Evolutionary conservation across 2,797 vertebrate species (phyloP).

Genomic region (Cirrhinus molitorella): DNA sequence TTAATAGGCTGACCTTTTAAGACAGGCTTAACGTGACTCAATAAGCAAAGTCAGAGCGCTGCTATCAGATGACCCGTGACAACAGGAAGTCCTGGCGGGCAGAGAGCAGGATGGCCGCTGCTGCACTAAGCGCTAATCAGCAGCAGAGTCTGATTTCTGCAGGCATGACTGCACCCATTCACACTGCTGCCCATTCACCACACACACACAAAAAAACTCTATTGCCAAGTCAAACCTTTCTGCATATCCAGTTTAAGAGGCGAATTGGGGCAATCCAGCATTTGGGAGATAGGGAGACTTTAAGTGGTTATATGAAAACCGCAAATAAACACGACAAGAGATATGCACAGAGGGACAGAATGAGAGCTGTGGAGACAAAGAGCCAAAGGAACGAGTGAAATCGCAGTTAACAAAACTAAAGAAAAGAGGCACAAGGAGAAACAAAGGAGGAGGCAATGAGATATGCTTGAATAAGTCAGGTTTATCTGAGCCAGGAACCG

Average conservation of each 20-base stretch:
- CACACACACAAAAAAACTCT: constrained; percentile 69
- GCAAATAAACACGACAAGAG: constrained; percentile 41
- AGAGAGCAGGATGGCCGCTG: constrained; percentile 72
- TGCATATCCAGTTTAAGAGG: constrained; percentile 66
- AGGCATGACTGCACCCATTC: constrained; percentile 80
- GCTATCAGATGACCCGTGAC: constrained; percentile 82
- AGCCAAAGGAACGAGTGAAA: constrained; percentile 24
- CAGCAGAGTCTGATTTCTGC: constrained; percentile 73
- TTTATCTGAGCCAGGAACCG: constrained; percentile 43
- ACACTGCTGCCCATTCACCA: constrained; percentile 77
- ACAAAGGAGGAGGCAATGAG: constrained; percentile 57
- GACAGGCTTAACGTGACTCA: constrained; percentile 73
- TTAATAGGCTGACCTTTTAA: constrained; percentile 80
- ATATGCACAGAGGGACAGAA: constrained; percentile 50
- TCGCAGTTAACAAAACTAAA: constrained; percentile 26
- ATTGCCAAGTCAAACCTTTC: constrained; percentile 72
- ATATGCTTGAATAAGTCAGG: constrained; percentile 33
- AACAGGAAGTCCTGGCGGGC: constrained; percentile 69
- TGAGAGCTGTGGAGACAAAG: constrained; percentile 60
- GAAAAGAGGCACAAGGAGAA: constrained; percentile 36
- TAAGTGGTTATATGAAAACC: constrained; percentile 35
- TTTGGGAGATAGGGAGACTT: constrained; percentile 43
- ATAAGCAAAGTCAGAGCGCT: constrained; percentile 73
- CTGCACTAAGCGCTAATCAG: constrained; percentile 75
- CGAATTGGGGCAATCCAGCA: constrained; percentile 61